Base-by-base conservation (phyloP, 2,113 vertebrate genomes). In the Acanthochromis polyacanthus region DNA sequence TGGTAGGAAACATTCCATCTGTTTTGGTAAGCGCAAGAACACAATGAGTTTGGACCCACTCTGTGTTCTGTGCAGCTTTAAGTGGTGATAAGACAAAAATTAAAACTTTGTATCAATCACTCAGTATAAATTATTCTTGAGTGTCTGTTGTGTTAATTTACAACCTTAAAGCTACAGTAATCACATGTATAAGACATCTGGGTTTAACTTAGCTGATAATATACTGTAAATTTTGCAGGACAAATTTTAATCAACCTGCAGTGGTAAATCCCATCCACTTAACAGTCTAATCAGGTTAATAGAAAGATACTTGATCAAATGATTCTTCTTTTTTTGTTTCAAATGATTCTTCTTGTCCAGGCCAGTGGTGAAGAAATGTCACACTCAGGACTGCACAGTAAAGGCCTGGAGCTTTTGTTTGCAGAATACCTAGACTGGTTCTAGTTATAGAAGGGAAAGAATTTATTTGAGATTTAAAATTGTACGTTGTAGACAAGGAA, bases 311-410 rank as follows among this genome's bases (percentile, higher is more conserved):
- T 20, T 63, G 14, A 74, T 58, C 25, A 3, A 63, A 25, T 32
- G n/a, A n/a, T n/a, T n/a, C n/a, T n/a, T n/a, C n/a, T n/a, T n/a
- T n/a, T n/a, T n/a, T n/a, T n/a, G n/a, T n/a, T n/a, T n/a, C n/a
- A n/a, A n/a, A n/a, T 71, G 45, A 82, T 16, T 82, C 14, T 30
- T 62, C 52, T 80, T 5, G 64, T 80, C 50, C 45, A 10, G 32
- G 23, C 52, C 52, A 19, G 48, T 38, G 30, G n/a, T 68, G 61
- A 51, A 69, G 3, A 68, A 7, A 43, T 53, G 4, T 32, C 23
- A 22, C 66, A 75, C 89, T 92, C 90, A 92, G 90, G 89, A 89
- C 70, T n/a, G 84, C 23, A 8, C 25, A 11, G 25, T 50, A 20
- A 74, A 57, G 82, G 75, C 78, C 90, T 62, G 86, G 88, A 87